These are phyloP conservation scores for Brachionus asplanchnoidis DNA, from an alignment of 1,140 invertebrate species.

Conservation along the genomic window DNA sequence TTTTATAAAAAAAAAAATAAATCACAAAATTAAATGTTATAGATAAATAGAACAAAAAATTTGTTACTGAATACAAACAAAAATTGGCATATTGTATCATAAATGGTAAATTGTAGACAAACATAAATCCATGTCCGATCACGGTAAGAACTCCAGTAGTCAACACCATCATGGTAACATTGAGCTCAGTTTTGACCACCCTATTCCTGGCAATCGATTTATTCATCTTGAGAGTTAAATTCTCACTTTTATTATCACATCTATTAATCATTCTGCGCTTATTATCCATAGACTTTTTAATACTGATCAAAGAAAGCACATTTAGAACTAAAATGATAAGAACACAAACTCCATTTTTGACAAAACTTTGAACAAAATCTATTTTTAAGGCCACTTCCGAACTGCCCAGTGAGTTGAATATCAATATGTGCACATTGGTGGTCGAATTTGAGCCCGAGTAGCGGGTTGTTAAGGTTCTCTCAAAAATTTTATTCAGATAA, in stretches of 20 bases:
- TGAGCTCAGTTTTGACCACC: constrained; percentile 15
- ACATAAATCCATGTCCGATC: constrained; percentile 21
- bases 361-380: constrained; percentile 27
- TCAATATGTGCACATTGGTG: not conserved
- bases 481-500: constrained; percentile 37
- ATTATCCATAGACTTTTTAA: not conserved
- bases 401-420: not conserved
- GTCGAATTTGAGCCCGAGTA: not conserved
- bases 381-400: not conserved
- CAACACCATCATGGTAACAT: constrained; percentile 11
- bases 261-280: not conserved
- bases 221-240: not conserved
- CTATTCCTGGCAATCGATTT: not conserved
- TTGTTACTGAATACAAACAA: constrained; percentile 20
- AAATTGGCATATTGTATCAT: constrained; percentile 21
- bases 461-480: not conserved
- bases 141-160: constrained; percentile 1
- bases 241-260: not conserved
- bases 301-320: not conserved
- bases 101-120: constrained; percentile 27
- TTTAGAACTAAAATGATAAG: not conserved
- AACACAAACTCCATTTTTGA: constrained; percentile 25
- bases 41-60: constrained; percentile 13
- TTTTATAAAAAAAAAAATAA: constrained; percentile 37
- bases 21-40: constrained; percentile 25